phyloP scores from a whole-genome alignment of 2,113 vertebrate species.

The Azemiops feae region DNA sequence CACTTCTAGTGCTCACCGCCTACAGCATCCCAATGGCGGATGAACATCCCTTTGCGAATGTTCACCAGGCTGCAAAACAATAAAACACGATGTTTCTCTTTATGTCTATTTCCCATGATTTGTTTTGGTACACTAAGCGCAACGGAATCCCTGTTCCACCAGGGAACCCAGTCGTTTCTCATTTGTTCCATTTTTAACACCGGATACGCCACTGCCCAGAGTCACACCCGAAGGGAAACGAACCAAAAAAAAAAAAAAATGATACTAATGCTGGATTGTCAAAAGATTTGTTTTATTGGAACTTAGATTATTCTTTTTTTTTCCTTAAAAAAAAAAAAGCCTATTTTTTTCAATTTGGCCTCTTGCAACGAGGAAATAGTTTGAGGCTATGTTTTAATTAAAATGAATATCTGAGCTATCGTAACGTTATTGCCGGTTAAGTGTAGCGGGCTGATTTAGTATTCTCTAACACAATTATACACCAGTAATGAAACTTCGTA shows the following conservation, averaged over 20 bases:
- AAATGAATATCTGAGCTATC: slow-evolving; percentile 82
- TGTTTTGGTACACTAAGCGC: neutral
- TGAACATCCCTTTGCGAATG: neutral
- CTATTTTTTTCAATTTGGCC: slow-evolving; percentile 56
- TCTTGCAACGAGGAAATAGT: slow-evolving; percentile 74
- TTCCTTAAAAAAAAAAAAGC: neutral
- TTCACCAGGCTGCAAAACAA: neutral
- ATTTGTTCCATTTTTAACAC: slow-evolving; percentile 61
- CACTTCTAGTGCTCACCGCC: neutral
- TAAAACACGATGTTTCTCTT: neutral
- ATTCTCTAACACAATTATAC: slow-evolving; percentile 81
- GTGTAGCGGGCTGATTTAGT: slow-evolving; percentile 81
- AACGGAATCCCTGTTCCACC: neutral
- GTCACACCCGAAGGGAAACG: slow-evolving; percentile 53
- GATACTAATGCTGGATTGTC: slow-evolving; percentile 37
- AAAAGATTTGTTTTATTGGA: neutral
- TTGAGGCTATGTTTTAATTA: slow-evolving; percentile 84
- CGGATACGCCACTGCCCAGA: slow-evolving; percentile 55
- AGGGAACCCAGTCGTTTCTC: slow-evolving; percentile 30
- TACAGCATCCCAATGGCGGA: too few species aligned
- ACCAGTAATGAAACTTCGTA: slow-evolving; percentile 76
- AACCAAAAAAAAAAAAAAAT: slow-evolving; percentile 38
- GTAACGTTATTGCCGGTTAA: slow-evolving; percentile 85
- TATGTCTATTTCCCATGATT: neutral
- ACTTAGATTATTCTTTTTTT: neutral